phyloP scores from a whole-genome alignment of 2,888 invertebrate species.

The Pseudolycoriella hygida region DNA sequence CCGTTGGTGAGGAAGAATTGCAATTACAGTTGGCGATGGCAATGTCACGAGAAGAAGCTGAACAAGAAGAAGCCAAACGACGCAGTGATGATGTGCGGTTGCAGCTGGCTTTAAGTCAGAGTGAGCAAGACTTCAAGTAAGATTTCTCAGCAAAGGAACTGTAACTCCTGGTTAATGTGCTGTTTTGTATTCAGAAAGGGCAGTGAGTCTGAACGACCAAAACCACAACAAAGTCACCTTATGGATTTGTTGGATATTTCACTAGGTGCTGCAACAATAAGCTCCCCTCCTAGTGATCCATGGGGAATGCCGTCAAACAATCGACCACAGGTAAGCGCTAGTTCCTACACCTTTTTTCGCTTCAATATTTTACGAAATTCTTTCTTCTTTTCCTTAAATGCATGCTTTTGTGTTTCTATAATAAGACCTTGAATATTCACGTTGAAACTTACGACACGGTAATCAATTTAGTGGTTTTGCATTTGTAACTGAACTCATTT shows the following conservation, averaged over 20 bases:
- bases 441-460: no score
- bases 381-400: not conserved
- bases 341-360: no score
- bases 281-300: slow-evolving; percentile 42
- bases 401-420: not conserved
- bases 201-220: slow-evolving; percentile 5
- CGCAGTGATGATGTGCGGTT: slow-evolving; percentile 92
- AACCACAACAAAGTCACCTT: slow-evolving; percentile 47
- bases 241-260: slow-evolving; percentile 71
- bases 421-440: not conserved
- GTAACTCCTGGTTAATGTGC: not conserved
- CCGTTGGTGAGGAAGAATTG: slow-evolving; percentile 94
- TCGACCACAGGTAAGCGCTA: slow-evolving; percentile 39
- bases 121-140: slow-evolving; percentile 81
- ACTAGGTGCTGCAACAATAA: slow-evolving; percentile 41
- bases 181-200: no score
- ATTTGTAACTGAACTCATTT: not conserved
- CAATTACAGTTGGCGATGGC: slow-evolving; percentile 95
- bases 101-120: slow-evolving; percentile 88
- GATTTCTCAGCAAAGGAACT: slow-evolving; percentile 16
- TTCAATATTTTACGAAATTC: not conserved
- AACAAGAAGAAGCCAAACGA: slow-evolving; percentile 84
- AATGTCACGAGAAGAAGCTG: slow-evolving; percentile 97
- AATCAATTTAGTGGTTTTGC: not conserved
- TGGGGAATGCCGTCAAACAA: slow-evolving; percentile 45